A percentile compares a stretch with the other conserved stretches of the same genome.
phyloP scores from a whole-genome alignment of 1,140 invertebrate species.

The Dolichoris vasculosae region DNA sequence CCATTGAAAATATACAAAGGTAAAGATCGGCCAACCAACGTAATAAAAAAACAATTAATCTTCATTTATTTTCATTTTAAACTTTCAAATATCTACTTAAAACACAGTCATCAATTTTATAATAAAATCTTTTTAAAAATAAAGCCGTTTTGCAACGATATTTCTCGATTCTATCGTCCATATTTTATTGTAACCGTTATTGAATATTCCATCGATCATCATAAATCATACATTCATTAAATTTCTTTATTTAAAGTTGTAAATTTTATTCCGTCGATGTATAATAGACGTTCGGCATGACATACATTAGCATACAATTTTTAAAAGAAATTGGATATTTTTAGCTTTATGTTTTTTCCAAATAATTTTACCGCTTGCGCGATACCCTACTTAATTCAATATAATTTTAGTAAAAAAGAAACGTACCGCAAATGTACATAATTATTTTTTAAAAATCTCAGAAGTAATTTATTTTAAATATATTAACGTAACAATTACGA shows the following conservation, averaged over 20 bases:
- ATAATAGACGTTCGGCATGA: not conserved
- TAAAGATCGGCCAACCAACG: too few relatives aligned
- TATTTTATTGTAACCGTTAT: not conserved
- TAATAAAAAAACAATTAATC: too few relatives aligned
- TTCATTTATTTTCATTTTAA: not conserved
- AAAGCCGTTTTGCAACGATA: not conserved
- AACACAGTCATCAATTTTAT: not conserved
- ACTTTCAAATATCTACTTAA: not conserved
- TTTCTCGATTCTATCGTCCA: not conserved
- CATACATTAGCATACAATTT: not conserved
- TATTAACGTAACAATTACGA: not conserved
- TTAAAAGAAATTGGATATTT: not conserved
- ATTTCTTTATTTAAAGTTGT: not conserved
- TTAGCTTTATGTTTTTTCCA: not conserved
- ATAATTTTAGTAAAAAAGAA: not conserved
- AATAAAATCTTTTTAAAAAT: not conserved
- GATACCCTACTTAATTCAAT: not conserved
- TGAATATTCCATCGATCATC: not conserved
- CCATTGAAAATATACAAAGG: too few relatives aligned
- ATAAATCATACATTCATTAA: conserved; percentile 1
- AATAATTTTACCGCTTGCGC: not conserved
- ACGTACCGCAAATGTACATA: not conserved
- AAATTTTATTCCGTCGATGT: not conserved
- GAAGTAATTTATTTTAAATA: not conserved
- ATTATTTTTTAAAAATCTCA: not conserved